phyloP scores from a whole-genome alignment of 2,113 vertebrate species.

The Lepus americanus region DNA sequence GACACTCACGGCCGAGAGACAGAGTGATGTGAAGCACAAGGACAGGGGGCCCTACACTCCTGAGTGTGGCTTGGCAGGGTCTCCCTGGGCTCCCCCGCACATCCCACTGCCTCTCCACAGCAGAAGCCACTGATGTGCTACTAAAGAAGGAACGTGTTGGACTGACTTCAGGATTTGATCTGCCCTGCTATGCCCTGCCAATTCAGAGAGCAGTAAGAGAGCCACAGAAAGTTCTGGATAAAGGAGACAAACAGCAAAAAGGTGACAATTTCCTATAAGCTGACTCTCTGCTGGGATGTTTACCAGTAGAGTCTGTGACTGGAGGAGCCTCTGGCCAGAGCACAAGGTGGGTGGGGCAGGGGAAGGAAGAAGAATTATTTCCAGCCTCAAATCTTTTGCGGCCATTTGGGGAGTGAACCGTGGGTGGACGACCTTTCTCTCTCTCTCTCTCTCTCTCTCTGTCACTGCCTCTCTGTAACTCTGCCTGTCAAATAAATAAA shows the following conservation, averaged over 20 bases:
- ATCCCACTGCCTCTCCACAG: neutral
- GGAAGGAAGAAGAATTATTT: neutral
- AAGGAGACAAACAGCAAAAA: neutral
- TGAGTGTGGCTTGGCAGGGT: neutral
- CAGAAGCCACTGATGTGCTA: neutral
- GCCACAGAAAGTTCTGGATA: neutral
- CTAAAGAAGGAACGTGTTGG: neutral
- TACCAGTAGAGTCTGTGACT: neutral
- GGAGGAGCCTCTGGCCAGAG: neutral
- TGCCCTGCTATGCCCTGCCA: neutral
- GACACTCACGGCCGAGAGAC: neutral
- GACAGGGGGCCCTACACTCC: neutral
- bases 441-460: too few species aligned
- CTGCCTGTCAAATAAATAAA: too few species aligned
- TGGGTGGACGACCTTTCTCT: too few species aligned
- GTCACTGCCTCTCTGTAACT: too few species aligned
- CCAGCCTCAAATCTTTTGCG: neutral
- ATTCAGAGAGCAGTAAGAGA: neutral
- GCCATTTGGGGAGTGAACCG: too few species aligned
- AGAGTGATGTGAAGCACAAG: fast-evolving
- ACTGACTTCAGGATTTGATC: neutral
- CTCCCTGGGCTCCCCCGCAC: neutral
- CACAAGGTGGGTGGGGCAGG: neutral
- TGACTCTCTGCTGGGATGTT: neutral
- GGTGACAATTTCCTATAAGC: neutral